Conservation (phyloP, 2,797 vertebrate species). For the Erpetoichthys calabaricus region DNA sequence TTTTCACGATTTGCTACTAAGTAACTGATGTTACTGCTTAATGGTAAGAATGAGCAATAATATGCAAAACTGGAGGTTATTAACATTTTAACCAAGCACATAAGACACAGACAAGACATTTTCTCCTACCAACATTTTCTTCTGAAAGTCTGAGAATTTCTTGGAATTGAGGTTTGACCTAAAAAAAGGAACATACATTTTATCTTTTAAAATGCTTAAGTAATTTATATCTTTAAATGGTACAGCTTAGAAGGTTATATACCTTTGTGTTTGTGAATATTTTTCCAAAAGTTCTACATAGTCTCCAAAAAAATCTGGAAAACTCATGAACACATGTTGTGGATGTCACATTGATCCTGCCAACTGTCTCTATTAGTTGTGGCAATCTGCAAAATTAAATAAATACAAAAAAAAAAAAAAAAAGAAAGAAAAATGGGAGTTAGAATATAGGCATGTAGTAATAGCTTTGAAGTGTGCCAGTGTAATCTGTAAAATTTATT, state of each 20-base stretch:
- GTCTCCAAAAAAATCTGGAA: constrained; percentile 95
- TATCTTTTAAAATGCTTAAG: no score
- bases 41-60: no score
- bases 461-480: no score
- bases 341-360: constrained; percentile 87
- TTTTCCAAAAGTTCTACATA: constrained; percentile 95
- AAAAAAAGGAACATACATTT: constrained; percentile 7
- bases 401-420: constrained; percentile 21
- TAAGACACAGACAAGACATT: no score
- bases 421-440: constrained; percentile 15
- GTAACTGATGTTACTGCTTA: no score
- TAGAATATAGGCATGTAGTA: no score
- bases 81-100: no score
- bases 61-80: no score
- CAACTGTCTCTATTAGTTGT: constrained; percentile 88
- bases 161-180: constrained; percentile 98
- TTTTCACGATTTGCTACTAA: no score
- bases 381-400: constrained; percentile 56
- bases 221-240: neutral
- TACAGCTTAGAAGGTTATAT: constrained; percentile 18
- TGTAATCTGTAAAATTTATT: no score
- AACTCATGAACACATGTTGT: constrained; percentile 94
- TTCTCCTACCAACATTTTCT: constrained; percentile 82
- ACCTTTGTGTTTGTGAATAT: constrained; percentile 97
- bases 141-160: constrained; percentile 93